These are phyloP conservation scores for Zygogramma bicolorata DNA, from an alignment of 2,888 invertebrate genomes.

Conservation along the genomic window DNA sequence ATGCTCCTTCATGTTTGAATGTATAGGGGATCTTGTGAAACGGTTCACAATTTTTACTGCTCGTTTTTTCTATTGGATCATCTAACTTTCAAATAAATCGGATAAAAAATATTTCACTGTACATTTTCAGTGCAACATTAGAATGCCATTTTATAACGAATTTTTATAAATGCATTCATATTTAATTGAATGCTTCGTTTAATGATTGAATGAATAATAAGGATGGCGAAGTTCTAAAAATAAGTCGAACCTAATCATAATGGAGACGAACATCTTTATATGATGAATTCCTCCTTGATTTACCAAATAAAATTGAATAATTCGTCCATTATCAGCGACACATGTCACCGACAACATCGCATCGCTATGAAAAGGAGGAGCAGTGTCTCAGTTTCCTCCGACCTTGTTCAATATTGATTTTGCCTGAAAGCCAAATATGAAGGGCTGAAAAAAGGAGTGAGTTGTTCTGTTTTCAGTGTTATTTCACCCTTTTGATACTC, in stretches of 20 bases:
- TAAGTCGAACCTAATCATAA: conserved; percentile 10
- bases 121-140: no score
- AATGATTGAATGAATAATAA: neutral
- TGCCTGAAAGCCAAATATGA: conserved; percentile 52
- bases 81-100: no score
- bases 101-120: no score
- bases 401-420: conserved; percentile 62
- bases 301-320: conserved; percentile 23
- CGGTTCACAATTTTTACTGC: no score
- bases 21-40: no score
- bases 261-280: conserved; percentile 10
- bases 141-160: no score
- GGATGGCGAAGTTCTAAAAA: conserved; percentile 19
- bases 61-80: no score
- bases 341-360: conserved; percentile 9
- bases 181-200: neutral
- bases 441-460: conserved; percentile 51
- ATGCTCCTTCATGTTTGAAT: no score
- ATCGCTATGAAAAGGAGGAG: conserved; percentile 47
- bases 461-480: conserved; percentile 46
- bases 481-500: conserved; percentile 43
- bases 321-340: conserved; percentile 24
- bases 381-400: conserved; percentile 47
- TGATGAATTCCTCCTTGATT: conserved; percentile 13
- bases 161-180: no score